Percentiles rank a stretch among this genome's conserved stretches.
phyloP scores from a whole-genome alignment of 2,797 vertebrate genomes.

The Ispidina picta region DNA sequence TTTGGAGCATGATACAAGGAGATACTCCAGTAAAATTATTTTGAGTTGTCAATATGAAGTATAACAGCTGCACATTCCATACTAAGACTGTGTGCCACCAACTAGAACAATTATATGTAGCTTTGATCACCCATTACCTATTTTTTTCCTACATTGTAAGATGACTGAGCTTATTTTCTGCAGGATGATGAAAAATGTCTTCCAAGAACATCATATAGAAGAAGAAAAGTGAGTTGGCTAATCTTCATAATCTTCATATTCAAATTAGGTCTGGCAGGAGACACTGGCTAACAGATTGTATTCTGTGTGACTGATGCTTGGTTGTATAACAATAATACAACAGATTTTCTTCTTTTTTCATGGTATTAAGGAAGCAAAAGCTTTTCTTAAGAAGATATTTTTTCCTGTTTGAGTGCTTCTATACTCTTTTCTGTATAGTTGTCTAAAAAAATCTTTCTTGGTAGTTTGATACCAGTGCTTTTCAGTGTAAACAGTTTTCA shows the following conservation, averaged over 20 bases:
- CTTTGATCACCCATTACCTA: no score
- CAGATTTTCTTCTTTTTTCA: background rate
- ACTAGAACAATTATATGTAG: no score
- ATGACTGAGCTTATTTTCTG: no score
- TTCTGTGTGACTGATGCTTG: background rate
- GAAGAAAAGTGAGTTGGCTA: conserved; percentile 72
- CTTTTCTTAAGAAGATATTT: background rate
- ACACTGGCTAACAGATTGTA: background rate
- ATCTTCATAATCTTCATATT: background rate
- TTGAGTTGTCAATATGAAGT: no score
- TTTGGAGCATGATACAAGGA: background rate
- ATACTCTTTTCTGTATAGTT: background rate
- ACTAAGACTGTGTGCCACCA: background rate
- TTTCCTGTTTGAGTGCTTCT: background rate
- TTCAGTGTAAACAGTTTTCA: background rate
- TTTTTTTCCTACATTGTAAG: no score
- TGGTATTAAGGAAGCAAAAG: background rate
- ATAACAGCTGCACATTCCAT: no score
- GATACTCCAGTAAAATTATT: background rate
- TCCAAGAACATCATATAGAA: conserved; percentile 74
- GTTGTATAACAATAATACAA: background rate
- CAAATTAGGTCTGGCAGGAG: background rate
- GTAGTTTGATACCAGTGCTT: background rate
- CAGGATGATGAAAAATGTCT: conserved; percentile 76
- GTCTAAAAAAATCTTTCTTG: background rate